Evolutionary conservation across 2,888 invertebrate species (phyloP), one percentile per base, ranked within the genome.

Genomic region (Dysmachus trigonus): DNA sequence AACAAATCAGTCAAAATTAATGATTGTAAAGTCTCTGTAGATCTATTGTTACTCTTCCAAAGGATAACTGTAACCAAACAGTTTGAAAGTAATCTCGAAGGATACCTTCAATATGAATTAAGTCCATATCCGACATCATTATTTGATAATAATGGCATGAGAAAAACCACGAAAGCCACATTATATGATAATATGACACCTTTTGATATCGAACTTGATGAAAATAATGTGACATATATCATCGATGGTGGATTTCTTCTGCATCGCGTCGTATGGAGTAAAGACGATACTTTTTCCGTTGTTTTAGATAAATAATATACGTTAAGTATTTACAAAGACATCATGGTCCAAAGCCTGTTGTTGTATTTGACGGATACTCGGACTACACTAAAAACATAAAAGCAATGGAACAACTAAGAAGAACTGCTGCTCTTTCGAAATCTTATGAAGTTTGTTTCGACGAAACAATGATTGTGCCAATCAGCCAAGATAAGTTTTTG

Each of bases 341-440:
- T 89, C 88, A 86, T 86, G 87, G 88, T 73, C 87, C 88, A 84
- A 85, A 77, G 51, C 87, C 87, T 84, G 74, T 89, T 89, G 87
- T 89, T 87, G 88, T 88, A 88, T 88, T 89, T 86, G 88, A 89
- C 47, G 88, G 88, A 76, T 89, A 72, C 30, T 18, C 18, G 4
- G 30, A 72, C 27, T 22, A 13, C 30, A 72, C 33, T 35, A 76
- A 76, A 31, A 76, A 35, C 30, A 27, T 72, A 13, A 72, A 72
- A 27, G 72, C 72, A 27, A 72, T 72, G 72, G 89, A 90, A 86
- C 89, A 89, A 85, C 88, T 85, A 87, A 89, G 89, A 88, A 88
- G 89, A 88, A 89, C 89, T 87, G 88, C 88, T 88, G 89, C 88
- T 38, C 87, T 89, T 88, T 89, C 88, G 86, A 89, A 85, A 89